Conservation (phyloP, 1,140 invertebrate genomes). For the Drosophila eugracilis region DNA sequence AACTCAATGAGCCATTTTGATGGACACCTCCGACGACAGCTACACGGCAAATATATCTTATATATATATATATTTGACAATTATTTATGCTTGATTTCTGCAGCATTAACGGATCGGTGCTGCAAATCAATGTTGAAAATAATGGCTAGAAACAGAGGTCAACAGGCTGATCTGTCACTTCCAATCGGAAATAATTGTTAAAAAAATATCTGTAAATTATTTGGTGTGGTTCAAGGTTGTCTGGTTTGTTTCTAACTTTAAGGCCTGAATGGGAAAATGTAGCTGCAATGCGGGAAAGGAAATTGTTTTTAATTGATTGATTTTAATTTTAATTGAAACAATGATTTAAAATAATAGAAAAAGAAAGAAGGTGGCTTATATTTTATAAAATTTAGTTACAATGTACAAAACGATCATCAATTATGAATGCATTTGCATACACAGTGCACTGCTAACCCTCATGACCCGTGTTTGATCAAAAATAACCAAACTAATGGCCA, state of each 20-base stretch:
- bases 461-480: conserved; percentile 17
- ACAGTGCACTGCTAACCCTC: conserved; percentile 9
- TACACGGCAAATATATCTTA: conserved; percentile 43
- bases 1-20: conserved; percentile 63
- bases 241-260: background rate
- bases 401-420: background rate
- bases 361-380: too few species aligned
- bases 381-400: too few species aligned
- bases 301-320: background rate
- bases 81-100: conserved; percentile 50
- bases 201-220: conserved; percentile 12
- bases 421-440: background rate
- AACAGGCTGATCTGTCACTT: conserved; percentile 28
- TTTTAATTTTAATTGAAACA: background rate
- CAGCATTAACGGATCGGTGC: conserved; percentile 32
- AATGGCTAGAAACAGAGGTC: conserved; percentile 50
- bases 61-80: conserved; percentile 50
- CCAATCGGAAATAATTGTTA: conserved; percentile 13
- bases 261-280: background rate
- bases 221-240: conserved; percentile 18
- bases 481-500: conserved; percentile 12
- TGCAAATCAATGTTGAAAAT: conserved; percentile 43
- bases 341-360: background rate
- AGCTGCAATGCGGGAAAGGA: conserved; percentile 1
- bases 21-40: conserved; percentile 47